These are phyloP conservation scores for Pempheris klunzingeri DNA, from an alignment of 2,797 vertebrate genomes.

Conservation along the genomic window DNA sequence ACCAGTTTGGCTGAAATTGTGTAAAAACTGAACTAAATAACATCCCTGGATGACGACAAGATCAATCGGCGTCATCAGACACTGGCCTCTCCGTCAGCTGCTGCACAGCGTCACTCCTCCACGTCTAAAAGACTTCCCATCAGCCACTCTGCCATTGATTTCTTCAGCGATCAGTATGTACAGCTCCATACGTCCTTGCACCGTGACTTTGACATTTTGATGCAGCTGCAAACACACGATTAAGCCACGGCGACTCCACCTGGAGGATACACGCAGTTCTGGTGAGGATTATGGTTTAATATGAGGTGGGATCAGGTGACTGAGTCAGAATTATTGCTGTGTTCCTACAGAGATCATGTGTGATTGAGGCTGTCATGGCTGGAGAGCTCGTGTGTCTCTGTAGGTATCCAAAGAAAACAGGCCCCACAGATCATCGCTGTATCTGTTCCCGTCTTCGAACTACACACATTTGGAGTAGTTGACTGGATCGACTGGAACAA, in stretches of 20 bases:
- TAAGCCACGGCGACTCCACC: background rate
- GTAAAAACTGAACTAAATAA: background rate
- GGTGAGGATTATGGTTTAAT: background rate
- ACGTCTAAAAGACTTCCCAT: conserved; percentile 11
- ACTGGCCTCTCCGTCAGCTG: background rate
- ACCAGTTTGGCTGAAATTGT: background rate
- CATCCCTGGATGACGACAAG: background rate
- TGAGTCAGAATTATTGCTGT: background rate
- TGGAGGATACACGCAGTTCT: background rate
- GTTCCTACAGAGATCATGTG: background rate
- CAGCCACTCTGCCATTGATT: conserved; percentile 37
- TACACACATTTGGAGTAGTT: background rate
- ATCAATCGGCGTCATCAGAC: background rate
- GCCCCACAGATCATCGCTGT: background rate
- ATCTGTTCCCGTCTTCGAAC: background rate
- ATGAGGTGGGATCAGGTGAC: background rate
- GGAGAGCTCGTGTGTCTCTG: background rate
- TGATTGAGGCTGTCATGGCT: background rate
- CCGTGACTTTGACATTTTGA: conserved; percentile 36
- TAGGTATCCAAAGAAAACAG: background rate
- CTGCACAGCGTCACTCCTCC: conserved; percentile 8
- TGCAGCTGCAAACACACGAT: conserved; percentile 16
- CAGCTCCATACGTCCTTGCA: conserved; percentile 18
- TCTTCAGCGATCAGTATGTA: conserved; percentile 23
- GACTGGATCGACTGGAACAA: too few relatives aligned